Base-by-base conservation (phyloP, 2,888 invertebrate genomes). In the Perizoma affinitatum region DNA sequence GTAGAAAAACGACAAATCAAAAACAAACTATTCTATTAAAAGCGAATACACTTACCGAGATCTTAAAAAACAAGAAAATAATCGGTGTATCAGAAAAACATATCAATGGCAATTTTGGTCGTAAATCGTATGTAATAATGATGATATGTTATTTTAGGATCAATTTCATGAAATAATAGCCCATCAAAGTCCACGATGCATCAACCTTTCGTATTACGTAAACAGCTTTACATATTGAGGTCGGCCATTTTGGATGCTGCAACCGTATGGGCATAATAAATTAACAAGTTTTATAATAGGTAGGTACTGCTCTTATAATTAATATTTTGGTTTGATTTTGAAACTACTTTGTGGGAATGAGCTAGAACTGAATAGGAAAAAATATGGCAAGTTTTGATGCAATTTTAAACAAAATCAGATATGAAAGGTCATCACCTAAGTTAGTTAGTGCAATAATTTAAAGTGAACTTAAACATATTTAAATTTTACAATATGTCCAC, bases 171-270 rank as follows among this genome's bases (percentile, higher is more conserved):
- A 54, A 54, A 53, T 48, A 50, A 54, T 22, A 40, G 40, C 40
- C 40, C 35, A n/a, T 11, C 10, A 44, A 44, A 54, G 45, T 45
- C 3, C 41, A 40, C 45, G 8, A 47, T 47, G 35, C 42, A 6
- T 44, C n/a, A 49, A 10, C 40, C 47, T 61, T 61, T 61, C 51
- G n/a, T 40, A 49, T 68, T 68, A 63, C 62, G 66, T 63, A 64
- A 67, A 63, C 44, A 44, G 38, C 11, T 61, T 51, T 51, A 50
- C 55, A 53, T 64, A 68, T 57, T 61, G 54, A 64, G 63, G 63
- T 59, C 65, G 56, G 58, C 46, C 58, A 68, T 64, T 57, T 66
- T 61, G 52, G 53, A 61, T 61, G 54, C 44, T 50, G 52, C 49
- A 50, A 51, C 35, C 41, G 43, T 47, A 50, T 47, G 42, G 34